These are phyloP conservation scores for Gerosis bhagava DNA, from an alignment of 2,888 invertebrate species.

Conservation along the genomic window DNA sequence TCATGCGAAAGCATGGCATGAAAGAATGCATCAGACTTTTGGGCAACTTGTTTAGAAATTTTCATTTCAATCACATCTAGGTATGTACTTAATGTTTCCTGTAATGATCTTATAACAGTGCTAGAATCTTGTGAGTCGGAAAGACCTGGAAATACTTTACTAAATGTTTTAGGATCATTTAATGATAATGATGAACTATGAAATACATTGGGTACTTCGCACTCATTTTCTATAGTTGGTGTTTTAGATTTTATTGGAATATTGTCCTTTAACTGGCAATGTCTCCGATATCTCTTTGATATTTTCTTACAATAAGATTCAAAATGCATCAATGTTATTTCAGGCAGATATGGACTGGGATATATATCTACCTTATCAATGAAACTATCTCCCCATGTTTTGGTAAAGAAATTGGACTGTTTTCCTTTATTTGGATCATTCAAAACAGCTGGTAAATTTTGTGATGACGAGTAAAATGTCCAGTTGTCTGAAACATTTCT, in stretches of 20 bases:
- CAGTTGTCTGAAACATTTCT: conserved; percentile 82
- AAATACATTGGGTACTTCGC: conserved; percentile 93
- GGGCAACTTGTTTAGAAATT: conserved; percentile 95
- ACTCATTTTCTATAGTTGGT: conserved; percentile 76
- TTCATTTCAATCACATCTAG: conserved; percentile 97
- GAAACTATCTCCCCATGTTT: conserved; percentile 98
- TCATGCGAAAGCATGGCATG: conserved; percentile 99
- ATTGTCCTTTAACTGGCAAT: conserved; percentile 79
- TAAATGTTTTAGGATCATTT: conserved; percentile 91
- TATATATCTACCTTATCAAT: conserved; percentile 91
- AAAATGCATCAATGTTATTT: conserved; percentile 92
- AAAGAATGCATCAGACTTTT: conserved; percentile 98
- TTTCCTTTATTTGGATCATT: conserved; percentile 97
- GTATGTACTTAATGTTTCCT: conserved; percentile 96
- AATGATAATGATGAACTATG: conserved; percentile 90
- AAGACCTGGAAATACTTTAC: conserved; percentile 90
- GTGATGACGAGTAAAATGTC: conserved; percentile 95
- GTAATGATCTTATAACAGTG: conserved; percentile 87
- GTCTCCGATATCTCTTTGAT: conserved; percentile 84
- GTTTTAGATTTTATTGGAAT: conserved; percentile 62
- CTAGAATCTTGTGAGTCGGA: conserved; percentile 79
- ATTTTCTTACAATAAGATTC: conserved; percentile 93
- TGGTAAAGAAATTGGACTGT: conserved; percentile 96
- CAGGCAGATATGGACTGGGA: conserved; percentile 91
- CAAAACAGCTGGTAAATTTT: conserved; percentile 96